These are phyloP conservation scores for Corythornis vintsioides DNA, from an alignment of 2,113 vertebrate genomes.

Conservation along the genomic window DNA sequence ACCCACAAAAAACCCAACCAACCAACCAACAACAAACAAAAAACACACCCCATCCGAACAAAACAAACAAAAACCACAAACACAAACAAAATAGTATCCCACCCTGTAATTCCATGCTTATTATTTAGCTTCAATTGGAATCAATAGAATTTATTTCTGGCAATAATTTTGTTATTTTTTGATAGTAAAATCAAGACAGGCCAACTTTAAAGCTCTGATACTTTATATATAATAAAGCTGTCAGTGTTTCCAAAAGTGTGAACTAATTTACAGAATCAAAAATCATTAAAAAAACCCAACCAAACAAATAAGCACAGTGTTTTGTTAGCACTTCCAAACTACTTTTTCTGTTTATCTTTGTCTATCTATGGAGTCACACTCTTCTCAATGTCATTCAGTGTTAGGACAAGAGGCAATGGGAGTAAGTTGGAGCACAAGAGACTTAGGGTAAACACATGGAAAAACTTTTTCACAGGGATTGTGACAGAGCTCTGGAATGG, in stretches of 20 bases:
- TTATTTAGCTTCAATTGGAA: not conserved
- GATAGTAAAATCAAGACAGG: not conserved
- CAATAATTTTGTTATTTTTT: not conserved
- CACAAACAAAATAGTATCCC: not conserved
- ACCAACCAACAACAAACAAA: no score
- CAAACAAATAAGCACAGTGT: no score
- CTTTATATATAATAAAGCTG: not conserved
- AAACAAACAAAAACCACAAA: not conserved
- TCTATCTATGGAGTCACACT: no score
- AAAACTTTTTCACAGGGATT: no score
- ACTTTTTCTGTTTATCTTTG: not conserved
- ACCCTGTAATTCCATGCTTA: not conserved
- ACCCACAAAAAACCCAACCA: no score
- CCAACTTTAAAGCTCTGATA: not conserved
- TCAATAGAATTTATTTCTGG: not conserved
- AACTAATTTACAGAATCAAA: not conserved
- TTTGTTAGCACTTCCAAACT: not conserved
- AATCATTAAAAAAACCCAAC: not conserved
- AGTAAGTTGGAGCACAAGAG: no score
- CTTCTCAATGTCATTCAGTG: no score
- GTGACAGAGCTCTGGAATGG: no score
- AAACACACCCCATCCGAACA: no score
- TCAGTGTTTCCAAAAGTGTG: not conserved
- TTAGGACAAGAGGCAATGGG: no score
- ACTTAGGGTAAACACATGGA: no score